phyloP scores from a whole-genome alignment of 2,113 vertebrate species.

The Tyto alba region DNA sequence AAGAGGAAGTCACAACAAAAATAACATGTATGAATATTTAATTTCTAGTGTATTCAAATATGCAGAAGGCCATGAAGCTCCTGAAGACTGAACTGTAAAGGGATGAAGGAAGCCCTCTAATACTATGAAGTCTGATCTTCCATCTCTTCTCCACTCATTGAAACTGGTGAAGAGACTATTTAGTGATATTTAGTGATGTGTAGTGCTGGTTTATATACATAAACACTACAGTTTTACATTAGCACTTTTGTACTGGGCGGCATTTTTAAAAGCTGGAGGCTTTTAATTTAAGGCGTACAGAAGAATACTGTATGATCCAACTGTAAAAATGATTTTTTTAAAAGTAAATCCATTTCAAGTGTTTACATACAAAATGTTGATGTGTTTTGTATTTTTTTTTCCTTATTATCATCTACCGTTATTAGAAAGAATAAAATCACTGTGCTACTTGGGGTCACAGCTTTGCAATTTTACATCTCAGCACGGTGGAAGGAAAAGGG shows the following conservation, averaged over 20 bases:
- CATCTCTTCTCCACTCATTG: not conserved
- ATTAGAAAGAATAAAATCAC: not conserved
- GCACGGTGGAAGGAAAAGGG: not conserved
- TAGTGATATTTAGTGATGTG: not conserved
- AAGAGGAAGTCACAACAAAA: not conserved
- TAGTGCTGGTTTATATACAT: not conserved
- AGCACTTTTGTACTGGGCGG: conserved; percentile 45
- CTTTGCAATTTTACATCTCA: not conserved
- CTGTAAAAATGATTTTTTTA: conserved; percentile 59
- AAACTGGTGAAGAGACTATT: not conserved
- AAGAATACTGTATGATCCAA: conserved; percentile 37
- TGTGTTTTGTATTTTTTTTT: not conserved
- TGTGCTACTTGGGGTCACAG: not conserved
- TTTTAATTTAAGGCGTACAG: conserved; percentile 55
- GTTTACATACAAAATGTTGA: conserved; percentile 37
- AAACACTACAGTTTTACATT: conserved; percentile 41
- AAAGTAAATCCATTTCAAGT: conserved; percentile 70
- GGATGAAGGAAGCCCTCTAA: not conserved
- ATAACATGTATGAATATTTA: conserved; percentile 16
- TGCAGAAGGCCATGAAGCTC: conserved; percentile 78
- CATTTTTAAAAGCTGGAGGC: conserved; percentile 42
- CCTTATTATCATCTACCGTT: not conserved
- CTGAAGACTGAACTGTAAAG: conserved; percentile 79
- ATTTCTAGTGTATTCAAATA: conserved; percentile 73
- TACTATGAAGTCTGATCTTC: not conserved